Conservation (phyloP, 1,140 invertebrate genomes). For the Lethocerus indicus region DNA sequence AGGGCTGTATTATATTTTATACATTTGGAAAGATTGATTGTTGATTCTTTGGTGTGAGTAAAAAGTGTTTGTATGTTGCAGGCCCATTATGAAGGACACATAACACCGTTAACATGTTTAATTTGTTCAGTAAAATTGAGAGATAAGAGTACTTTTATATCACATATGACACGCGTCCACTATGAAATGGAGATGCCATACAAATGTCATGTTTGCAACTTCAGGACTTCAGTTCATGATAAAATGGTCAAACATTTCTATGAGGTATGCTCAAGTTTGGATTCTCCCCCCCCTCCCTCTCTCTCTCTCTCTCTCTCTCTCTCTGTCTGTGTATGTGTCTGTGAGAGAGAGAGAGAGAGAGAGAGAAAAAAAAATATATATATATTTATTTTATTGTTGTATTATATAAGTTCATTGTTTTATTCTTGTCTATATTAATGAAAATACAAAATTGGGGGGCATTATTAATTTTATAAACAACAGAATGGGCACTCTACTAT, state of each 20-base stretch:
- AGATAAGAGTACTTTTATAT: constrained; percentile 28
- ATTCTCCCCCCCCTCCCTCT: no score
- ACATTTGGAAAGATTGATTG: background rate
- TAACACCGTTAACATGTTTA: constrained; percentile 15
- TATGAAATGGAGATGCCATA: constrained; percentile 62
- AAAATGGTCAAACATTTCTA: constrained; percentile 55
- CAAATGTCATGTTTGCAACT: constrained; percentile 50
- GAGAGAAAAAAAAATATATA: background rate
- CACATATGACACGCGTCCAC: constrained; percentile 60
- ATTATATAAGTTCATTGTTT: background rate
- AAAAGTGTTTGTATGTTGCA: background rate
- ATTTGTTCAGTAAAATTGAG: constrained; percentile 23
- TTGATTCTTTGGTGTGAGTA: background rate
- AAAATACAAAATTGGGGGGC: background rate
- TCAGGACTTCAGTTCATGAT: constrained; percentile 55
- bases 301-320: no score
- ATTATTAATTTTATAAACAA: background rate
- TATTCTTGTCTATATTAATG: background rate
- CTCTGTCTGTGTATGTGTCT: background rate
- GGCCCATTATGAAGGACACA: background rate
- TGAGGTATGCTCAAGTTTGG: constrained; percentile 19
- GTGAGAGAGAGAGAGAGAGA: background rate
- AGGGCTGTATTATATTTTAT: background rate
- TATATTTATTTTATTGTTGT: background rate
- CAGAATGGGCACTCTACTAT: background rate